phyloP scores from a whole-genome alignment of 2,113 vertebrate genomes.

The Phaethornis superciliosus region DNA sequence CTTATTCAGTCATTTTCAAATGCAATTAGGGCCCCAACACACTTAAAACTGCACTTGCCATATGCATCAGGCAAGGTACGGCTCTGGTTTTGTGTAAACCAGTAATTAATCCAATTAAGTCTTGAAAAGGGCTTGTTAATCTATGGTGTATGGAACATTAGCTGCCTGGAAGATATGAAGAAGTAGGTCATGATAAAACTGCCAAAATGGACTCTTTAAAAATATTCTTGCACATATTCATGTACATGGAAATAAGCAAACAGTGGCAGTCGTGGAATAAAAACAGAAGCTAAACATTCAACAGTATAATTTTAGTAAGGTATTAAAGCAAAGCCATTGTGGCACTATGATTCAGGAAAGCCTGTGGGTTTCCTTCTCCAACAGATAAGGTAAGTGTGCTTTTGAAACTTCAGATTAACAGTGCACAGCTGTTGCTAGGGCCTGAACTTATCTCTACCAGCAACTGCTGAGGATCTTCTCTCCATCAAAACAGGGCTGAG shows the following conservation, averaged over 20 bases:
- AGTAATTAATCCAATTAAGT: not conserved
- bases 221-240: not conserved
- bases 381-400: not conserved
- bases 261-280: not conserved
- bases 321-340: not conserved
- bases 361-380: not conserved
- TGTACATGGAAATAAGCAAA: not conserved
- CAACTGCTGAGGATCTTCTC: not conserved
- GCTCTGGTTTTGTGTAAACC: not conserved
- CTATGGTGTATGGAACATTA: not conserved
- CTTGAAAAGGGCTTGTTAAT: not conserved
- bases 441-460: not conserved
- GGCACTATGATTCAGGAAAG: not conserved
- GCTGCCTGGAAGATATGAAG: not conserved
- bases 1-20: not conserved
- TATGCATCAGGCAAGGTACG: not conserved
- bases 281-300: not conserved
- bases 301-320: not conserved
- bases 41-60: not conserved
- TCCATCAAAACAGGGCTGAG: not conserved
- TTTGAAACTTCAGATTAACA: not conserved
- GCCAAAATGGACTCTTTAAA: not conserved
- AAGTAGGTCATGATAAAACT: not conserved
- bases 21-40: not conserved
- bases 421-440: not conserved